Conservation (phyloP, 2,888 invertebrate species). For the Scaptomyza flava region DNA sequence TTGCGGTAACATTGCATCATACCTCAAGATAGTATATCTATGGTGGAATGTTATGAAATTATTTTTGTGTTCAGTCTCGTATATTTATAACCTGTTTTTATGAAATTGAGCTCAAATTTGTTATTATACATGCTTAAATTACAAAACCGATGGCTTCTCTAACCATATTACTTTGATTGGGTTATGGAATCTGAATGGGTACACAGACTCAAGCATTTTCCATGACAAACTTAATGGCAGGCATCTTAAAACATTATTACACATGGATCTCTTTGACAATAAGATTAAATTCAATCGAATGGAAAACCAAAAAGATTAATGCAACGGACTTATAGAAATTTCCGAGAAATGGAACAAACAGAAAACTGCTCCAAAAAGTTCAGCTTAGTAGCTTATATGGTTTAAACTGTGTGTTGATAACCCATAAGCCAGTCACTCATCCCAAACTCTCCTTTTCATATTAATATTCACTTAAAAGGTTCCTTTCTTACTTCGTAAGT, state of each 20-base stretch:
- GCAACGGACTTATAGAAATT: background rate
- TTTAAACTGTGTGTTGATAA: too few relatives aligned
- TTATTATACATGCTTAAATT: background rate
- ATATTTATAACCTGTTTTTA: background rate
- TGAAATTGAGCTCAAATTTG: background rate
- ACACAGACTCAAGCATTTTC: too few relatives aligned
- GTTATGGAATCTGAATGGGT: background rate
- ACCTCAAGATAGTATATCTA: background rate
- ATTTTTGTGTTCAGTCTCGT: too few relatives aligned
- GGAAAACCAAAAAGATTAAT: too few relatives aligned
- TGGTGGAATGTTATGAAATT: background rate
- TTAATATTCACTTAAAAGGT: background rate
- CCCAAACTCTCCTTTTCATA: too few relatives aligned
- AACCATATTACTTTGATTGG: background rate
- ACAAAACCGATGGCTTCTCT: background rate
- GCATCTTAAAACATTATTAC: too few relatives aligned
- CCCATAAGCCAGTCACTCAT: background rate
- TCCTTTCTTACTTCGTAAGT: background rate
- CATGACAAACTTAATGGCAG: too few relatives aligned
- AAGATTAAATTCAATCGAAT: too few relatives aligned
- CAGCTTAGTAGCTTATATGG: too few relatives aligned
- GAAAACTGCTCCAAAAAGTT: too few relatives aligned
- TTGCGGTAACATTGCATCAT: slow-evolving; percentile 16
- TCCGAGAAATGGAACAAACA: background rate
- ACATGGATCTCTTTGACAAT: too few relatives aligned